These are phyloP conservation scores for Himalopsyche japonica DNA, from an alignment of 2,888 invertebrate genomes.

Conservation along the genomic window DNA sequence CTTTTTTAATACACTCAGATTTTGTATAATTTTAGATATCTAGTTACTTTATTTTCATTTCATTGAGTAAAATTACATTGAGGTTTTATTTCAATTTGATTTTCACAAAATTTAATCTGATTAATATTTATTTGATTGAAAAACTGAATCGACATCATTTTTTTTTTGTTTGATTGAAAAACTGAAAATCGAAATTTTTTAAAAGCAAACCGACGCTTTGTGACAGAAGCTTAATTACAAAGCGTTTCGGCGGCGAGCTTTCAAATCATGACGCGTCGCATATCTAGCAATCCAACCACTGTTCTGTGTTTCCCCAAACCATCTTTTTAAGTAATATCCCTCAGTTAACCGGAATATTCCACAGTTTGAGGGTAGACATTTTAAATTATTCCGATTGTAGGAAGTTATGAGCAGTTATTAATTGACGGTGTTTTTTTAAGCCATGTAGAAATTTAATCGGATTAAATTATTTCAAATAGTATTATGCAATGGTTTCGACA, in stretches of 20 bases:
- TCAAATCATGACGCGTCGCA: conserved; percentile 48
- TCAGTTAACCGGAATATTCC: background rate
- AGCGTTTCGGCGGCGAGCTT: conserved; percentile 51
- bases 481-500: no score
- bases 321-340: background rate
- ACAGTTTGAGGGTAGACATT: background rate
- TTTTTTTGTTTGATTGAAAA: conserved; percentile 23
- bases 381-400: background rate
- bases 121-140: conserved; percentile 21
- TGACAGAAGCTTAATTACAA: conserved; percentile 58
- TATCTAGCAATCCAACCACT: background rate
- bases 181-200: conserved; percentile 51
- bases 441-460: background rate
- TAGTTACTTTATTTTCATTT: no score
- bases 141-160: no score
- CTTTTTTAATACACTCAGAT: no score
- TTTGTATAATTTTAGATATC: no score
- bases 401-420: background rate
- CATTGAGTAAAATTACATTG: no score
- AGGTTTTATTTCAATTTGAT: background rate
- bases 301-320: background rate
- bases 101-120: background rate
- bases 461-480: no score
- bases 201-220: conserved; percentile 54
- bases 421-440: background rate